Evolutionary conservation across 2,797 vertebrate species (phyloP).

Genomic region (Tadarida brasiliensis): DNA sequence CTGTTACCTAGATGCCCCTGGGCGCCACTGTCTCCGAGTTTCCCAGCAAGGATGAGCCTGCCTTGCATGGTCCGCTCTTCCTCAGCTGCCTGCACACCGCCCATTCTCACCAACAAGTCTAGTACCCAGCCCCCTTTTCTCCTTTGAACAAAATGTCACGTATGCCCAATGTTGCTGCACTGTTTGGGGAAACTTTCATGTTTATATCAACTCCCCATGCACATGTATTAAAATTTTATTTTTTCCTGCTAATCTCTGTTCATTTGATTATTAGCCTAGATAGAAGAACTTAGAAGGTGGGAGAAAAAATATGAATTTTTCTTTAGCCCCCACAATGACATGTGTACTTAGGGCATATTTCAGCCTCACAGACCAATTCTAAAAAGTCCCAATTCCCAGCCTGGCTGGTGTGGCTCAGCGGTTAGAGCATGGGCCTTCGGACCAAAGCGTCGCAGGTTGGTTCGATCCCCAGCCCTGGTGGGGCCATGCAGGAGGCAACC

Average conservation of each 20-base stretch:
- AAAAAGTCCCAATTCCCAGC: background rate
- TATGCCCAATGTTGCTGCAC: background rate
- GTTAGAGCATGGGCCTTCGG: no score
- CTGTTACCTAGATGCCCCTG: background rate
- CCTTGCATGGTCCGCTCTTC: background rate
- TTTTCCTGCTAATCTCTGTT: background rate
- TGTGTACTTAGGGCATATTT: background rate
- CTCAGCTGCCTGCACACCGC: background rate
- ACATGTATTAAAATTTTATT: background rate
- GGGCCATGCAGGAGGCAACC: no score
- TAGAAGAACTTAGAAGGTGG: background rate
- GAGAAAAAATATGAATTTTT: background rate
- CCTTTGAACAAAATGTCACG: background rate
- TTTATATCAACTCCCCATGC: background rate
- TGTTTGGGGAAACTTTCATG: background rate
- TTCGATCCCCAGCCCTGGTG: no score
- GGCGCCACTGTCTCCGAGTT: background rate
- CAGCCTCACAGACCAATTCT: slow-evolving; percentile 26
- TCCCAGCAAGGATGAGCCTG: background rate
- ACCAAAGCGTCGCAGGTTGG: no score
- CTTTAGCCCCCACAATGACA: background rate
- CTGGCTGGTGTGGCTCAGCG: no score
- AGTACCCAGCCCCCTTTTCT: background rate
- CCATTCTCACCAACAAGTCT: background rate
- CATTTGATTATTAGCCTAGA: background rate